Conservation (phyloP, 2,888 invertebrate genomes). For the Troglohyphantes excavatus region DNA sequence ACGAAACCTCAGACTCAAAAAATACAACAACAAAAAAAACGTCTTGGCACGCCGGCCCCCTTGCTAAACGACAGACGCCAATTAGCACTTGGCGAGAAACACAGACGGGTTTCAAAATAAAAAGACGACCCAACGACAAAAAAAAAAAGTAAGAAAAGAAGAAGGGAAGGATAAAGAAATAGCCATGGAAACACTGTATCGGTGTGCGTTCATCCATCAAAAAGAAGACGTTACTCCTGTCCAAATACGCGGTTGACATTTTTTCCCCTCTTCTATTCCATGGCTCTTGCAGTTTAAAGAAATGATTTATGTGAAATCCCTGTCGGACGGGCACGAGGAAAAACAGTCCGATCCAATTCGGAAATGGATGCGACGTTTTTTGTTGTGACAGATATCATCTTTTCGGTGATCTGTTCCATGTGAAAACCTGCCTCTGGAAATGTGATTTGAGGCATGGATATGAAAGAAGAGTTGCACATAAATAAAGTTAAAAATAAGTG, state of each 20-base stretch:
- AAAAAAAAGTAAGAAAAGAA: too few species aligned
- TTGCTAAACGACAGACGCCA: slow-evolving; percentile 35
- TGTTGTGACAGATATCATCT: too few species aligned
- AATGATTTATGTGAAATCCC: background rate
- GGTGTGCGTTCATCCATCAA: slow-evolving; percentile 1
- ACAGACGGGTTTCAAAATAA: too few species aligned
- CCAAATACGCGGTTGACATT: background rate
- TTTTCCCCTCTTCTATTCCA: too few species aligned
- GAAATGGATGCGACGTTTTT: background rate
- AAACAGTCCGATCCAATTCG: background rate
- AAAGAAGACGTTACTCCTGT: background rate
- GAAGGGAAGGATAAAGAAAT: background rate
- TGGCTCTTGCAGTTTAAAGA: too few species aligned
- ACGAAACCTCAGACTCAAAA: too few species aligned
- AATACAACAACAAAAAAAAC: too few species aligned
- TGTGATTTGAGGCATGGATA: too few species aligned
- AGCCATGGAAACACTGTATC: background rate
- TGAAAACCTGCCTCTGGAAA: too few species aligned
- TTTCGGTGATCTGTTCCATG: too few species aligned
- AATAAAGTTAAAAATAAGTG: too few species aligned
- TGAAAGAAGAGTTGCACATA: too few species aligned
- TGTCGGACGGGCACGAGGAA: background rate
- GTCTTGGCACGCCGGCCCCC: slow-evolving; percentile 17
- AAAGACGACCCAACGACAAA: background rate
- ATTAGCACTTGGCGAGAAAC: slow-evolving; percentile 54